phyloP scores from a whole-genome alignment of 2,888 invertebrate genomes.

The Syritta pipiens region DNA sequence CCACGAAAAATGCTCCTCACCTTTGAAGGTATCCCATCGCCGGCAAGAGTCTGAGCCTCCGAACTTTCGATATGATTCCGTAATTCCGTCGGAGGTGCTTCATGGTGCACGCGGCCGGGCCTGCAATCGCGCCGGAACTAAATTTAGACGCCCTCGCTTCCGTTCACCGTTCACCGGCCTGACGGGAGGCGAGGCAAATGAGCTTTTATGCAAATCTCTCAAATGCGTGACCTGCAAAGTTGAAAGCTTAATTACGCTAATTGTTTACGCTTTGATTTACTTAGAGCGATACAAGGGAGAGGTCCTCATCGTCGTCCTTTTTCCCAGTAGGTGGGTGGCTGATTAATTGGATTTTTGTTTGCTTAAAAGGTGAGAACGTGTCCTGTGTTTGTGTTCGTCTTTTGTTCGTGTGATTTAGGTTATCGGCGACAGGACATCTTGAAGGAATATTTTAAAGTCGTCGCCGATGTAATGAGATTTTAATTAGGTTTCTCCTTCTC shows the following conservation, averaged over 20 bases:
- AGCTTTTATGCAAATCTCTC: conserved; percentile 51
- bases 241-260: conserved; percentile 59
- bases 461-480: conserved; percentile 33
- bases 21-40: conserved; percentile 47
- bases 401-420: conserved; percentile 7
- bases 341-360: conserved; percentile 49
- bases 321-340: neutral
- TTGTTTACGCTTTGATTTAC: conserved; percentile 58
- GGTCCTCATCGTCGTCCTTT: neutral
- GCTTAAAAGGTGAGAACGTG: conserved; percentile 32
- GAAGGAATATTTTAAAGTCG: conserved; percentile 14
- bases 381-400: neutral
- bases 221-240: conserved; percentile 59
- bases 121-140: conserved; percentile 18
- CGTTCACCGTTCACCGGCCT: neutral
- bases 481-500: conserved; percentile 14
- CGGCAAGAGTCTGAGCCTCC: conserved; percentile 30
- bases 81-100: conserved; percentile 36
- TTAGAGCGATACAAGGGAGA: conserved; percentile 26
- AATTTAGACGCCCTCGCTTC: conserved; percentile 21
- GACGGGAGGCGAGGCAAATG: conserved; percentile 4
- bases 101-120: conserved; percentile 13
- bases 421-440: conserved; percentile 22
- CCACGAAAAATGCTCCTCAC: conserved; percentile 14
- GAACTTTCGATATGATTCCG: conserved; percentile 54